Evolutionary conservation across 2,113 vertebrate species (phyloP), one percentile per base, ranked within the genome.

Genomic region (Psophia crepitans): DNA sequence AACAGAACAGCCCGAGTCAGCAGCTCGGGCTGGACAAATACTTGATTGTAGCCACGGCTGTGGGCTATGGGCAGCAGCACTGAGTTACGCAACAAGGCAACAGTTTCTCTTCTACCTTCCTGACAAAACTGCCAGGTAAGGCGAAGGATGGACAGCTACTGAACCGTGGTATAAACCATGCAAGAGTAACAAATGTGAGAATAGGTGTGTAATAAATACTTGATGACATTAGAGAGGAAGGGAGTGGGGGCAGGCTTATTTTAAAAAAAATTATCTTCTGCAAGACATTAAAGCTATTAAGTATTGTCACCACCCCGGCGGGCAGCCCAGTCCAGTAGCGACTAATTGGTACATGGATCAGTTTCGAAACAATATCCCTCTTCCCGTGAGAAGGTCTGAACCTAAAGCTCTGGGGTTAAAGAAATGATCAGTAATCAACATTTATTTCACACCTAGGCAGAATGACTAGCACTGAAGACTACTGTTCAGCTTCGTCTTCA

Each of bases 371-470:
- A 76, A 75, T 48, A 68, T 51, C 87, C 97, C 87, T 96, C 92
- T 96, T 92, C 92, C 93, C 12, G 24, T 56, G 87, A 97, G 53
- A 97, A 97, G 94, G 96, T 65, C 26, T 79, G 86, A 97, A 97
- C 89, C 96, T 96, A 98, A 97, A 98, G 96, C 96, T 97, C 97
- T 93, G 95, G 96, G 96, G 95, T 98, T 98, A 95, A 97, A 94
- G 93, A 97, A 98, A 89, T 97, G 91, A 97, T 97, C 97, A 97
- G 97, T 95, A 95, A 97, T 86, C 97, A 98, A 98, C 98, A 98
- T 99, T 99, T 99, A 99, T 99, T 99, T 99, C 99, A 99, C 99
- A 99, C 98, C 98, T 99, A 99, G 97, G 98, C 98, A 99, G 98
- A 99, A 99, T 96, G 98, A 98, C 98, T 98, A 97, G 95, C 90